Conservation (phyloP, 1,140 invertebrate genomes). For the Polypedilum pembai region DNA sequence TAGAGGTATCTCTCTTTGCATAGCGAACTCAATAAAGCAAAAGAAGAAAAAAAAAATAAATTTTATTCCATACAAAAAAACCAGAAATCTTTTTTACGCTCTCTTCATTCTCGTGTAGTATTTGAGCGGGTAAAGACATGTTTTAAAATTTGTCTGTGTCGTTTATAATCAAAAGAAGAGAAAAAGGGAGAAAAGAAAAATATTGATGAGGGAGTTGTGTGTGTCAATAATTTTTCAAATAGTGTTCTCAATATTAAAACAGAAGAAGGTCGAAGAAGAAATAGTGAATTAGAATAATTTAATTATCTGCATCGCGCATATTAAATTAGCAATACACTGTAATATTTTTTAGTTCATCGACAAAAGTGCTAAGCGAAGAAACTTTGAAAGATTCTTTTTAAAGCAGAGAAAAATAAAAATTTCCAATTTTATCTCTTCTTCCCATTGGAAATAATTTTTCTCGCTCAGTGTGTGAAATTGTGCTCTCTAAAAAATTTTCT, state of each 20-base stretch:
- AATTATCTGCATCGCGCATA: neutral
- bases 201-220: neutral
- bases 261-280: neutral
- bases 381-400: neutral
- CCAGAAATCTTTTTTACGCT: neutral
- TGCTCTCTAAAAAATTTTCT: neutral
- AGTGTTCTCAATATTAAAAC: neutral
- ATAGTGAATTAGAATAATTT: slow-evolving; percentile 23
- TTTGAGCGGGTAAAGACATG: neutral
- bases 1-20: neutral
- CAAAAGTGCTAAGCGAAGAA: neutral
- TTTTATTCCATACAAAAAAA: neutral
- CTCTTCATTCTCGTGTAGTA: slow-evolving; percentile 9
- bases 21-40: neutral
- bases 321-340: neutral
- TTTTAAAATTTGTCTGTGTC: neutral
- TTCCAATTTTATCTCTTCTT: slow-evolving; percentile 13
- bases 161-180: neutral
- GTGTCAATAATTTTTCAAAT: neutral
- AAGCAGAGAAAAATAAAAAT: neutral
- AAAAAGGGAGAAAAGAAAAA: neutral
- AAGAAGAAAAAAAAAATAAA: neutral
- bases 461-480: neutral
- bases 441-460: neutral
- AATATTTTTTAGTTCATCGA: neutral